Percentiles rank a stretch among this genome's conserved stretches.
Evolutionary conservation across 1,140 invertebrate genomes (phyloP).

Genomic region (Dryas iulia): DNA sequence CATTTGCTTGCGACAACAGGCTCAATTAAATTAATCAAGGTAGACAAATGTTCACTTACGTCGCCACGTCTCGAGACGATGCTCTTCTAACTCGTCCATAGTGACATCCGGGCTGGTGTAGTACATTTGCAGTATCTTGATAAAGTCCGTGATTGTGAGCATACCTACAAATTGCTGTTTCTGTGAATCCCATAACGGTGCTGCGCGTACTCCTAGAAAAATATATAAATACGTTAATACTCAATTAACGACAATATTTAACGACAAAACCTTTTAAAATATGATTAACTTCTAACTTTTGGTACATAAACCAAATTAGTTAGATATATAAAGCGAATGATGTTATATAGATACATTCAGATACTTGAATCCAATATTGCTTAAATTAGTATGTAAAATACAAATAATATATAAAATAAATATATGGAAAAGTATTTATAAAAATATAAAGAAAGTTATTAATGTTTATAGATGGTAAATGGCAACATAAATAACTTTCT

Average conservation of each 20-base stretch:
- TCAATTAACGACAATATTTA: background rate
- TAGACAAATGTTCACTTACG: slow-evolving; percentile 78
- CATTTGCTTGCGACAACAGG: background rate
- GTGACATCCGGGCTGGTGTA: slow-evolving; percentile 94
- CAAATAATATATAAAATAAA: background rate
- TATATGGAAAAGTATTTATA: background rate
- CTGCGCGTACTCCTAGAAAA: slow-evolving; percentile 92
- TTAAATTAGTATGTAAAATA: too few species aligned
- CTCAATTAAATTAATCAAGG: background rate
- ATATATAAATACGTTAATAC: background rate
- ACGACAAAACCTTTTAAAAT: too few species aligned
- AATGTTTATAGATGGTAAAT: background rate
- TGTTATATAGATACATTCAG: too few species aligned
- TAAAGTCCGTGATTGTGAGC: slow-evolving; percentile 99
- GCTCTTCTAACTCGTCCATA: slow-evolving; percentile 98
- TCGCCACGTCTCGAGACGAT: slow-evolving; percentile 97
- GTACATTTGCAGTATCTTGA: slow-evolving; percentile 98
- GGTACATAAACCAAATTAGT: too few species aligned
- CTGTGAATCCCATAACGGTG: slow-evolving; percentile 97
- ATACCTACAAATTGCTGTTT: slow-evolving; percentile 97
- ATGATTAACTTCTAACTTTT: too few species aligned
- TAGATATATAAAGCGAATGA: too few species aligned
- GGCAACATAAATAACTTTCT: background rate
- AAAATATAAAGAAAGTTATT: background rate
- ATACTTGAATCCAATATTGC: too few species aligned